Base-by-base conservation (phyloP, 2,888 invertebrate genomes). In the Apeira syringaria region DNA sequence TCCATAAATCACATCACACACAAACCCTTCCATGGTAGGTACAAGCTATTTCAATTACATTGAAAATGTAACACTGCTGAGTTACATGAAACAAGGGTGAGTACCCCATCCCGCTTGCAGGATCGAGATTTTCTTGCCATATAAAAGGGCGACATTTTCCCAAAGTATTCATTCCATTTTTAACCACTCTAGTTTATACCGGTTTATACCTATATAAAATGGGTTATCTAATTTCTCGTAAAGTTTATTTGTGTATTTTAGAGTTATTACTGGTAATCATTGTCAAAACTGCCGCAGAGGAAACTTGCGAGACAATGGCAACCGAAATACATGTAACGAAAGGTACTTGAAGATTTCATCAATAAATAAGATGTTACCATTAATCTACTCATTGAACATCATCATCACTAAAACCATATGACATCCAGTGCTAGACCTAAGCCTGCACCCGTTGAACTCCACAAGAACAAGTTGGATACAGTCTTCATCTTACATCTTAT, bases 251-350 rank as follows among this genome's bases (percentile, higher is more conserved):
- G 28, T 59, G 53, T 45, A 9, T 43, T 4, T 32, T 68, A 5
- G 50, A 54, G 36, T 9, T 72, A 31, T 27, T 68, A 18, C 17
- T 59, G 0, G 25, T 66, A 3, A 22, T 66, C 26, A 55, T 65
- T 6, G 13, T 64, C 31, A 53, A 49, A 18, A 59, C 66, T 59
- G 49, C 50, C 29, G 77, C 76, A 15, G 95, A 95, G 63, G 96
- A 96, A 80, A 94, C 93, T 56, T 97, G 97, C 75, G 97, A 97
- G 80, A 96, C 96, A 1, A 81, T 97, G 42, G 94, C 95, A 35
- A 95, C 96, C 5, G 96, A 97, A 80, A 94, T 97, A 65, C 96
- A 97, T 74, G 90, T 97, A 49, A 95, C 94, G 32, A 97, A 97
- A 93, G 95, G 95, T 95, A 24, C 15, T 15, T 15, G 4, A n/a